phyloP scores from a whole-genome alignment of 2,113 vertebrate genomes.

The Phyllopteryx taeniolatus region DNA sequence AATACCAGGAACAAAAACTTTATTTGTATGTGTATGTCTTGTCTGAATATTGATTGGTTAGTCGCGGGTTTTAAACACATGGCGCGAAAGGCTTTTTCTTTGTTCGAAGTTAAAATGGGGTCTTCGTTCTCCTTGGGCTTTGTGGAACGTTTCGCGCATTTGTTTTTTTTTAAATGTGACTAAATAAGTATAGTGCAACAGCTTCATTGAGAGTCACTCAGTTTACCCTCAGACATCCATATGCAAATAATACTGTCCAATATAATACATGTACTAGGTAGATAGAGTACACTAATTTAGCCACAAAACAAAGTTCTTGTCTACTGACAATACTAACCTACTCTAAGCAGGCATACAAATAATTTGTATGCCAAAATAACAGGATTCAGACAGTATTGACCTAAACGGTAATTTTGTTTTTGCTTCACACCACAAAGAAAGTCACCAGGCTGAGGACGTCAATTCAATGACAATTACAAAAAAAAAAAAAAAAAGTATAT shows the following conservation, averaged over 20 bases:
- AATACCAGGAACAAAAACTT: fast-evolving
- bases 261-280: no score
- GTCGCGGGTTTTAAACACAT: constrained; percentile 68
- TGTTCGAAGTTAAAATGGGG: background rate
- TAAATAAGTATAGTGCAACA: background rate
- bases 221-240: no score
- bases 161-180: background rate
- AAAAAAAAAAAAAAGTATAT: background rate
- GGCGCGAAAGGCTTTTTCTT: constrained; percentile 66
- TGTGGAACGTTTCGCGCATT: background rate
- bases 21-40: constrained; percentile 15
- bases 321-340: background rate
- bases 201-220: background rate
- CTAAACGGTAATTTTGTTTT: background rate
- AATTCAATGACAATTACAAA: background rate
- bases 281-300: no score
- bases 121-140: background rate
- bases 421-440: background rate
- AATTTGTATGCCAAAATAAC: background rate
- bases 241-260: no score
- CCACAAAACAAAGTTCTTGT: background rate
- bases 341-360: background rate
- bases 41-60: constrained; percentile 45
- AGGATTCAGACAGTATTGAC: background rate
- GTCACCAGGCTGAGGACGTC: background rate